Conservation (phyloP, 2,797 vertebrate genomes). For the Acrossocheilus wenchowensis region DNA sequence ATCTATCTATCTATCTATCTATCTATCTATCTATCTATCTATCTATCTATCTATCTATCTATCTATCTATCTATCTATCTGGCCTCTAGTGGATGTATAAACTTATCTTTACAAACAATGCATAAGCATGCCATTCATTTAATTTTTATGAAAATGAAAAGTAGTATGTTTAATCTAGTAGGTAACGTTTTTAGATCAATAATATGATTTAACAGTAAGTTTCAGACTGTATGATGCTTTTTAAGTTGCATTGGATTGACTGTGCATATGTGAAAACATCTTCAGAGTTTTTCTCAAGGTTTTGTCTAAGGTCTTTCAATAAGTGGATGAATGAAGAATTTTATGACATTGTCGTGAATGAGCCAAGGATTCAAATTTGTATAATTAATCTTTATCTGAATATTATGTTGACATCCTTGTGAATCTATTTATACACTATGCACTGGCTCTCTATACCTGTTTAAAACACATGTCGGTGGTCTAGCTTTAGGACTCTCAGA, state of each 20-base stretch:
- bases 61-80: too few relatives aligned
- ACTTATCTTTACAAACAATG: neutral
- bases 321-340: neutral
- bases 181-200: neutral
- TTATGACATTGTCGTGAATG: neutral
- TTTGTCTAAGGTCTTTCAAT: neutral
- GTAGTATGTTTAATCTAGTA: neutral
- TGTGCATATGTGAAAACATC: neutral
- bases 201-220: neutral
- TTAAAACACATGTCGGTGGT: neutral
- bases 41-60: too few relatives aligned
- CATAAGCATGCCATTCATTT: neutral
- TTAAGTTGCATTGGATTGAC: neutral
- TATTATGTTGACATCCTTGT: neutral
- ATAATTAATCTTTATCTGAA: neutral
- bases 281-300: neutral
- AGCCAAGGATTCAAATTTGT: neutral
- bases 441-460: neutral
- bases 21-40: too few relatives aligned
- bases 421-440: neutral
- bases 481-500: neutral
- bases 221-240: neutral
- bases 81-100: neutral
- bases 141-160: neutral
- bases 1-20: neutral